Percentiles rank a stretch among this genome's conserved stretches.
phyloP scores from a whole-genome alignment of 2,797 vertebrate species.

The Eulemur mongoz region DNA sequence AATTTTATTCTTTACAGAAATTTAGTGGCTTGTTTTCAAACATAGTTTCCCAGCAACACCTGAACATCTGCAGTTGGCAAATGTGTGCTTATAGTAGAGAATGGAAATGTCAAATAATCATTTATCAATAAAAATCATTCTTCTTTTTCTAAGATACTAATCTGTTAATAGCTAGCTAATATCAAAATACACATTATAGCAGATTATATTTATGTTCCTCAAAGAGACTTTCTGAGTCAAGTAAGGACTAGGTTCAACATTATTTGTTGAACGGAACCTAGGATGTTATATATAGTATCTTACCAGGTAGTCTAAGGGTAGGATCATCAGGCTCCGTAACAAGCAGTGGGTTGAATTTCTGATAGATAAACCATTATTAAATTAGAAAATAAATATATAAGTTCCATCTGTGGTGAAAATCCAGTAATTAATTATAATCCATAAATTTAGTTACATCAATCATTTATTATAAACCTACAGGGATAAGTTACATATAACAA shows the following conservation, averaged over 20 bases:
- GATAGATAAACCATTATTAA: neutral
- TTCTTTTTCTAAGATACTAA: neutral
- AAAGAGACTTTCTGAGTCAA: neutral
- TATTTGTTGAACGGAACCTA: neutral
- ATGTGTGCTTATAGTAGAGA: neutral
- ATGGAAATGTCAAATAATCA: neutral
- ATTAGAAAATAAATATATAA: neutral
- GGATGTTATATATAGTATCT: neutral
- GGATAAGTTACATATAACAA: neutral
- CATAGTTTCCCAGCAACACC: neutral
- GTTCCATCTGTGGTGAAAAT: neutral
- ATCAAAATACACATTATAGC: neutral
- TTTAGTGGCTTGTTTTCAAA: neutral
- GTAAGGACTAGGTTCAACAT: neutral
- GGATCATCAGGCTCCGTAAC: neutral
- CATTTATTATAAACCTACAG: neutral
- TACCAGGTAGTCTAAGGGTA: no score
- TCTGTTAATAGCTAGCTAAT: neutral
- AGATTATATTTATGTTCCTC: neutral
- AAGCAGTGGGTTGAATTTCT: neutral
- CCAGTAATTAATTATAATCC: neutral
- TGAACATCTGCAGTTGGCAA: neutral
- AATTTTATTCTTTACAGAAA: neutral
- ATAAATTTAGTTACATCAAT: neutral
- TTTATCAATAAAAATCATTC: neutral